Percentiles rank a stretch among this genome's conserved stretches.
phyloP scores from a whole-genome alignment of 2,113 vertebrate species.

The Mustelus asterias region DNA sequence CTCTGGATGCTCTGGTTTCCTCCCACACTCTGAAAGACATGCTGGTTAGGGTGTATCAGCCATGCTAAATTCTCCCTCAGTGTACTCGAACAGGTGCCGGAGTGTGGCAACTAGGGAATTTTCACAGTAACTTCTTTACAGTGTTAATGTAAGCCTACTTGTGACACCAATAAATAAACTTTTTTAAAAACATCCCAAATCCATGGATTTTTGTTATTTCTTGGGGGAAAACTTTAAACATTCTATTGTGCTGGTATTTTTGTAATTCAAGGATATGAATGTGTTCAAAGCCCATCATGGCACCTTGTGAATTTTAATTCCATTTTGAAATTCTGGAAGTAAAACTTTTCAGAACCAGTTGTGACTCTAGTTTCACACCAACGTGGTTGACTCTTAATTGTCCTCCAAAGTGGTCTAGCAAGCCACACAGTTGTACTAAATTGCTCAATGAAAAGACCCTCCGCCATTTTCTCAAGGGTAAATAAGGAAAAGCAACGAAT shows the following conservation, averaged over 20 bases:
- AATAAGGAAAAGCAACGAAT: background rate
- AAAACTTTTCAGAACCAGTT: background rate
- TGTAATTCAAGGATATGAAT: background rate
- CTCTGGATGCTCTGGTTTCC: too few relatives aligned
- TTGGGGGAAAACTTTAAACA: background rate
- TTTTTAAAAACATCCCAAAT: background rate
- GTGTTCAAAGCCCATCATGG: background rate
- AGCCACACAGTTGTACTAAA: background rate
- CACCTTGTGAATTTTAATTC: background rate
- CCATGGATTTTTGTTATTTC: background rate
- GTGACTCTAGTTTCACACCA: background rate
- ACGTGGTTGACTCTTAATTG: background rate
- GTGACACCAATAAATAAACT: too few relatives aligned
- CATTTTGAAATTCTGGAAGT: background rate
- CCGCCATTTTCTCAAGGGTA: background rate
- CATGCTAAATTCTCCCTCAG: too few relatives aligned
- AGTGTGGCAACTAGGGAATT: too few relatives aligned
- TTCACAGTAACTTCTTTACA: too few relatives aligned
- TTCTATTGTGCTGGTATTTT: background rate
- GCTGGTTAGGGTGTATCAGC: too few relatives aligned
- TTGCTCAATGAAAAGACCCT: background rate
- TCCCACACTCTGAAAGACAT: too few relatives aligned
- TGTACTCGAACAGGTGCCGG: too few relatives aligned
- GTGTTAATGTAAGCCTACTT: too few relatives aligned
- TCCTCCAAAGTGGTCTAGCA: background rate